Conservation (phyloP, 1,140 invertebrate species). For the Drosophila willistoni region DNA sequence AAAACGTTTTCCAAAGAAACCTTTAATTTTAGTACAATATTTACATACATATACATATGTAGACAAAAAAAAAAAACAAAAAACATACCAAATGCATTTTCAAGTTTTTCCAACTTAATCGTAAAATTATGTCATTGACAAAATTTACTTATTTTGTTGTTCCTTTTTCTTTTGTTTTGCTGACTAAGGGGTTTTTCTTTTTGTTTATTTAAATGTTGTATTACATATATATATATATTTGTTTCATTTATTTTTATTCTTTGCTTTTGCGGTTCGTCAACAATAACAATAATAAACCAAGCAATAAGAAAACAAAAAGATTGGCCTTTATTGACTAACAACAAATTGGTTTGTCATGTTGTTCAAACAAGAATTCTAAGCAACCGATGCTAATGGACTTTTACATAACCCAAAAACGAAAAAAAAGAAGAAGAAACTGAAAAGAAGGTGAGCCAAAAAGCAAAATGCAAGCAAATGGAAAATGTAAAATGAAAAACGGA, state of each 20-base stretch:
- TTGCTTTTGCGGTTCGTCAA: constrained; percentile 6
- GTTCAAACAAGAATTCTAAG: constrained; percentile 28
- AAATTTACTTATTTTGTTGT: background rate
- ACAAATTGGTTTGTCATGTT: constrained; percentile 15
- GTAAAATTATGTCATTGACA: constrained; percentile 4
- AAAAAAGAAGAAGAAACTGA: too few relatives aligned
- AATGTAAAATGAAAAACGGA: constrained; percentile 27
- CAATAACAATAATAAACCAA: constrained; percentile 8
- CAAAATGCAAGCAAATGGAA: constrained; percentile 13
- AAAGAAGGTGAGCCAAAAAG: constrained; percentile 3
- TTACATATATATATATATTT: background rate
- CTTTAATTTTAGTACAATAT: background rate
- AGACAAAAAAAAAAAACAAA: background rate
- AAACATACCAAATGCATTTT: background rate
- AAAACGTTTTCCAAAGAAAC: background rate
- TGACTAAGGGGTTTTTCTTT: constrained; percentile 13
- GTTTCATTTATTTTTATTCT: background rate
- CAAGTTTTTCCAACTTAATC: background rate
- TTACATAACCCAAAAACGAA: background rate
- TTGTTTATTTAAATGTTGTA: background rate
- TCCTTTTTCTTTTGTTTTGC: background rate
- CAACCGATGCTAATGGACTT: constrained; percentile 21
- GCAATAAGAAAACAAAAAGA: constrained; percentile 14
- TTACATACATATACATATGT: too few relatives aligned
- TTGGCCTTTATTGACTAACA: constrained; percentile 8